Evolutionary conservation across 2,797 vertebrate genomes (phyloP).

Genomic region (Apogon talboti): DNA sequence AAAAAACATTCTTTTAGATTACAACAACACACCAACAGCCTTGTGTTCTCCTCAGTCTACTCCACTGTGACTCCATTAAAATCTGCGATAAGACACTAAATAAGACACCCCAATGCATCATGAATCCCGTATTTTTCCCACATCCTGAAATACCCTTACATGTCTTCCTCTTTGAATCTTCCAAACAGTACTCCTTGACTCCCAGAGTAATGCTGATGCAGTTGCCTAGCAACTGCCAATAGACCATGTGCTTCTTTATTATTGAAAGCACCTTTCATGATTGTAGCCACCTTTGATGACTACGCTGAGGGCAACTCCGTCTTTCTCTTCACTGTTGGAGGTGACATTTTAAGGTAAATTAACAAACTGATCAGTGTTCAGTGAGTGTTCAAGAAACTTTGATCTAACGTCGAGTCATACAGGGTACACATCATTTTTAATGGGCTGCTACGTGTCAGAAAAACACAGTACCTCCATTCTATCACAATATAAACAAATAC

Average conservation of each 20-base stretch:
- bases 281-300: constrained; percentile 63
- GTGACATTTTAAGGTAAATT: constrained; percentile 30
- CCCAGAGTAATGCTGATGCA: constrained; percentile 67
- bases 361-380: constrained; percentile 27
- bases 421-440: neutral
- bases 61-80: neutral
- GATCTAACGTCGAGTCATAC: too few species aligned
- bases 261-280: constrained; percentile 67
- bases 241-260: constrained; percentile 63
- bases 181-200: constrained; percentile 56
- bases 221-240: constrained; percentile 85
- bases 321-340: constrained; percentile 3
- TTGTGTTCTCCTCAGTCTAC: neutral
- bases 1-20: constrained; percentile 10
- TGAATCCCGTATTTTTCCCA: constrained; percentile 30
- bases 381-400: neutral
- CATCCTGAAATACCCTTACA: constrained; percentile 47
- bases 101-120: neutral
- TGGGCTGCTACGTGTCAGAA: constrained; percentile 1
- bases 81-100: constrained; percentile 12
- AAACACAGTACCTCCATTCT: neutral
- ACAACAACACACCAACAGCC: constrained; percentile 9
- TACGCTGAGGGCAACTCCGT: constrained; percentile 21
- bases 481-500: neutral
- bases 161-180: constrained; percentile 44